These are phyloP conservation scores for Dendrocopos noguchii DNA, from an alignment of 2,113 vertebrate genomes.

Conservation along the genomic window DNA sequence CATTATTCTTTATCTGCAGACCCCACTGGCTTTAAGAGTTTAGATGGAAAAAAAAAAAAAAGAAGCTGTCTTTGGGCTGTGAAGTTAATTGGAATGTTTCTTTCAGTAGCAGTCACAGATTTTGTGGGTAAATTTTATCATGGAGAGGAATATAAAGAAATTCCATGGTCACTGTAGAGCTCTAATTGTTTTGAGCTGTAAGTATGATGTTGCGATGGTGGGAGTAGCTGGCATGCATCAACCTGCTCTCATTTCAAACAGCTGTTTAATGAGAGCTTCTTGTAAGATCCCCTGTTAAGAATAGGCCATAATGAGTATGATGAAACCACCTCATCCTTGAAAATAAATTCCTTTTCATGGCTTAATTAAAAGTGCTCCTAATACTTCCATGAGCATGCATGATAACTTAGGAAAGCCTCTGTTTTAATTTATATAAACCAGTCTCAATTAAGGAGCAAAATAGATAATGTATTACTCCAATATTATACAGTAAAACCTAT, in stretches of 20 bases:
- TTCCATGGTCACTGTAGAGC: background rate
- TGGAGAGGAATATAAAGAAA: background rate
- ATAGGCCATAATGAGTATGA: conserved; percentile 51
- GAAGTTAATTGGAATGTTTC: background rate
- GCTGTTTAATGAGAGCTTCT: conserved; percentile 64
- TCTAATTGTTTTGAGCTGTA: background rate
- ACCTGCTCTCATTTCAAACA: background rate
- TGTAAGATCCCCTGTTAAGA: conserved; percentile 56
- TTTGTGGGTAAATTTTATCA: background rate
- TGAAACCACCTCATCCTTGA: conserved; percentile 53
- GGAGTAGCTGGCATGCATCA: background rate
- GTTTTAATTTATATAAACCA: conserved; percentile 33
- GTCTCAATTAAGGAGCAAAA: conserved; percentile 42
- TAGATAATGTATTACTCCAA: conserved; percentile 21
- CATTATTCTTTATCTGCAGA: background rate
- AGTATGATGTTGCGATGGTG: background rate
- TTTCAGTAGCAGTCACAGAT: background rate
- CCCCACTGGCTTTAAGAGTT: background rate
- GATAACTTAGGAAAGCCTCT: conserved; percentile 16
- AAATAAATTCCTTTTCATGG: conserved; percentile 48
- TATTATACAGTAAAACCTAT: background rate
- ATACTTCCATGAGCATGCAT: conserved; percentile 29
- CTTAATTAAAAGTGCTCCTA: conserved; percentile 68
- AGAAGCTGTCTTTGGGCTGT: background rate
- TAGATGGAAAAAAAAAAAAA: background rate